Evolutionary conservation across 2,113 vertebrate species (phyloP).

Genomic region (Alces alces): DNA sequence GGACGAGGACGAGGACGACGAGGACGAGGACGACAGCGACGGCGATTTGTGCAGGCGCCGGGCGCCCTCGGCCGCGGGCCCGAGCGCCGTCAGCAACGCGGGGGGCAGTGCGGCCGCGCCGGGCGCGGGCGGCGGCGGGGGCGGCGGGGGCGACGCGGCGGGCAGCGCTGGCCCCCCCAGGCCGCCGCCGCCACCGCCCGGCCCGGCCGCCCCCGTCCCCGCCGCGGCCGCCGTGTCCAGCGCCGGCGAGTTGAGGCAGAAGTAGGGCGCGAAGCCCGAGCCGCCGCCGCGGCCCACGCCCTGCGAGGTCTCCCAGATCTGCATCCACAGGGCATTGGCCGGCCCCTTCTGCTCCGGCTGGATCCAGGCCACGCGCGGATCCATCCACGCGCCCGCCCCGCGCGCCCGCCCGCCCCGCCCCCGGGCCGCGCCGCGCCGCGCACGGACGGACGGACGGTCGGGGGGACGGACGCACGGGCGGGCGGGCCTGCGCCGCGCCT

Average conservation of each 20-base stretch:
- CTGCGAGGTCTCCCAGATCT: slow-evolving; percentile 98
- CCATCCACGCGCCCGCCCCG: slow-evolving; percentile 88
- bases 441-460: not conserved
- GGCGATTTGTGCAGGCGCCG: slow-evolving; percentile 85
- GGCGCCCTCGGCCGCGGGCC: slow-evolving; percentile 69
- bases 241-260: slow-evolving; percentile 85
- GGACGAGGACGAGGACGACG: slow-evolving; percentile 87
- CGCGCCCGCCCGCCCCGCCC: slow-evolving; percentile 66
- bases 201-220: slow-evolving; percentile 71
- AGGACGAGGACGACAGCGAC: slow-evolving; percentile 84
- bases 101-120: slow-evolving; percentile 52
- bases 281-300: slow-evolving; percentile 84
- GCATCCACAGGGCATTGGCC: slow-evolving; percentile 98
- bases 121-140: not conserved
- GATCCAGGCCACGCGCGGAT: slow-evolving; percentile 99
- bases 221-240: slow-evolving; percentile 74
- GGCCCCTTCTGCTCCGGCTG: slow-evolving; percentile 99
- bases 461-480: not conserved
- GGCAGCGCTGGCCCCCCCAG: slow-evolving; percentile 60
- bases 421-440: slow-evolving; percentile 55
- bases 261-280: slow-evolving; percentile 84
- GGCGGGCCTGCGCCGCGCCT: not conserved
- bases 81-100: slow-evolving; percentile 49
- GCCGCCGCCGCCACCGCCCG: slow-evolving; percentile 65
- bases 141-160: slow-evolving; percentile 66